A percentile compares a stretch with the other conserved stretches of the same genome.
These are phyloP conservation scores for Colius striatus DNA, from an alignment of 2,113 vertebrate genomes.

Conservation along the genomic window DNA sequence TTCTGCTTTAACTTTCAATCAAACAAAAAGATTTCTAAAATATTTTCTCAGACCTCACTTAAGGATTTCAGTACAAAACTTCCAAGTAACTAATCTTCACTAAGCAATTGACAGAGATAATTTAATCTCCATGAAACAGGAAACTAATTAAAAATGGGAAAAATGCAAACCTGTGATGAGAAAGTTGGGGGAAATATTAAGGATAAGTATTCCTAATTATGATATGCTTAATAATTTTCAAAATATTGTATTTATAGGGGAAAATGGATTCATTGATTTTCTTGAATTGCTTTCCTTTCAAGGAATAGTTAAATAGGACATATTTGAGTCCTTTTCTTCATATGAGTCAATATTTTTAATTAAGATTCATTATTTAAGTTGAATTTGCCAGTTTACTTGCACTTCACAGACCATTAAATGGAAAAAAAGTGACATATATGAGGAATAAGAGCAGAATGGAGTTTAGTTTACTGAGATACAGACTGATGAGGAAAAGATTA, in stretches of 20 bases:
- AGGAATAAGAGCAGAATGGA: neutral
- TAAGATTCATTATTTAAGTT: neutral
- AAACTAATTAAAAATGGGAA: neutral
- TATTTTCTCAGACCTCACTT: neutral
- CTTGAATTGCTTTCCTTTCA: neutral
- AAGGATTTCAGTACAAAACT: neutral
- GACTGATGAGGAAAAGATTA: neutral
- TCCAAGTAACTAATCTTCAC: neutral
- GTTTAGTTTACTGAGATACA: neutral
- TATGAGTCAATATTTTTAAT: neutral
- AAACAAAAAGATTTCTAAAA: neutral
- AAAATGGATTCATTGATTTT: neutral
- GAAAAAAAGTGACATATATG: neutral
- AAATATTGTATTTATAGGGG: neutral
- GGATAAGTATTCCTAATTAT: neutral
- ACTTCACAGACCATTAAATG: neutral
- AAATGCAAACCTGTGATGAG: neutral
- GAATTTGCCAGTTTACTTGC: neutral
- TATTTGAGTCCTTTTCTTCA: neutral
- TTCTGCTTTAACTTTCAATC: neutral
- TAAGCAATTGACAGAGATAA: neutral
- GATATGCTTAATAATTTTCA: neutral
- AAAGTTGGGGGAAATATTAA: neutral
- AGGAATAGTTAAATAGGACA: neutral
- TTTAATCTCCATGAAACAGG: neutral